Percentiles rank a stretch among this genome's conserved stretches.
phyloP scores from a whole-genome alignment of 2,888 invertebrate species.

The Phanerotoma sp. region DNA sequence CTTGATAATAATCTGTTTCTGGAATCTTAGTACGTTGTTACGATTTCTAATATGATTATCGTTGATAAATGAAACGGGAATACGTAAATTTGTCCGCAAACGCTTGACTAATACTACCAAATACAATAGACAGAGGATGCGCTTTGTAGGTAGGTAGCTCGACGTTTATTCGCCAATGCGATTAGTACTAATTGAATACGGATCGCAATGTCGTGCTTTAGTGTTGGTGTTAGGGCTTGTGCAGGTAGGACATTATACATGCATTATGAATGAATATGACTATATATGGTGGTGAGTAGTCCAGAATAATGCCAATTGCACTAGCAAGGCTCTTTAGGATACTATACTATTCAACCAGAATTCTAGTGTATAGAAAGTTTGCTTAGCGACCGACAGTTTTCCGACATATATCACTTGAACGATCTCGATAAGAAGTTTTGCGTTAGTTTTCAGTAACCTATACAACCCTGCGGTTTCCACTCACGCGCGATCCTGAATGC shows the following conservation, averaged over 20 bases:
- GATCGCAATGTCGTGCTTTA: slow-evolving; percentile 31
- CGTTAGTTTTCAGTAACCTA: slow-evolving; percentile 29
- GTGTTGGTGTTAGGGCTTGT: slow-evolving; percentile 11
- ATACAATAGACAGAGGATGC: background rate
- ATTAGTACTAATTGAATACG: slow-evolving; percentile 47
- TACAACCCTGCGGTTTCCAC: slow-evolving; percentile 27
- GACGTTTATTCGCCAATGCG: slow-evolving; percentile 38
- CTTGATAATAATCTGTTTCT: no score
- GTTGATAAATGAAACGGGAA: background rate
- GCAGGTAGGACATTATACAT: background rate
- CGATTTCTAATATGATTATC: background rate
- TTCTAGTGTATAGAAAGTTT: slow-evolving; percentile 13
- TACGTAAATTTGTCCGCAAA: background rate
- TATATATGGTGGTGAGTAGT: slow-evolving; percentile 1
- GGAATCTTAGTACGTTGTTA: background rate
- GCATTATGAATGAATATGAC: slow-evolving; percentile 8
- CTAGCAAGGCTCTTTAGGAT: background rate
- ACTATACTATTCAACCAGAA: background rate
- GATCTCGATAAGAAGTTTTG: slow-evolving; percentile 42
- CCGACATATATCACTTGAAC: slow-evolving; percentile 26
- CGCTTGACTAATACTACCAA: background rate
- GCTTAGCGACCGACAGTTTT: slow-evolving; percentile 24
- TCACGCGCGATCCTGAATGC: slow-evolving; percentile 17
- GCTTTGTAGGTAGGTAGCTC: background rate
- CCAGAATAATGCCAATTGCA: slow-evolving; percentile 11